A percentile compares a stretch with the other conserved stretches of the same genome.
Conservation (phyloP, 1,140 invertebrate species). For the Caerostris extrusa region DNA sequence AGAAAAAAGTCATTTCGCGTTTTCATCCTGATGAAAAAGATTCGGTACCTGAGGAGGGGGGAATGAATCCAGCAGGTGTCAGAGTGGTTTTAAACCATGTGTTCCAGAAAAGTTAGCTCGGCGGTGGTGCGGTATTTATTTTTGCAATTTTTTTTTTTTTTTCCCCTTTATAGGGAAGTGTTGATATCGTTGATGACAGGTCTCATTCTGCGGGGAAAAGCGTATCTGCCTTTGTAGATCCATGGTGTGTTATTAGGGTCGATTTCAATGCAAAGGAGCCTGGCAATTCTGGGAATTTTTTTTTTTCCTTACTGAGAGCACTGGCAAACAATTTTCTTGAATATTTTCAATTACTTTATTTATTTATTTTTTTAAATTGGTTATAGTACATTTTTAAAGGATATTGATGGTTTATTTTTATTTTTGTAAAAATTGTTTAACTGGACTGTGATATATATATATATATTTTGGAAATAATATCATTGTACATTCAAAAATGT, state of each 20-base stretch:
- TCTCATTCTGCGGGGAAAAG: not conserved
- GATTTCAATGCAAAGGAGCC: not conserved
- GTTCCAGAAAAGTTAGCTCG: slow-evolving; percentile 12
- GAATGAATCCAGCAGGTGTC: slow-evolving; percentile 12
- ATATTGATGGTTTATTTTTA: too few relatives aligned
- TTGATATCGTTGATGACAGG: slow-evolving; percentile 19
- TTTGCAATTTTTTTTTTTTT: not conserved
- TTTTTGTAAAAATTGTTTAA: too few relatives aligned
- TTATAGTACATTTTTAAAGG: too few relatives aligned
- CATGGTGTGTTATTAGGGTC: not conserved
- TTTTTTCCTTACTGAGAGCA: not conserved
- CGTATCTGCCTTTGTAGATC: not conserved
- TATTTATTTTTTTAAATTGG: not conserved
- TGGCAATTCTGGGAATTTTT: not conserved
- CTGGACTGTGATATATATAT: too few relatives aligned
- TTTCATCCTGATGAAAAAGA: not conserved
- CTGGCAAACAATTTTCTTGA: not conserved
- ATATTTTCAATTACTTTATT: not conserved
- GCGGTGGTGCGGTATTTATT: not conserved
- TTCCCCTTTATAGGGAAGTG: not conserved
- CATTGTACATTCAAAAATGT: too few relatives aligned
- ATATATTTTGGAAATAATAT: too few relatives aligned
- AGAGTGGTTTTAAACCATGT: not conserved
- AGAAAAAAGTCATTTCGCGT: not conserved
- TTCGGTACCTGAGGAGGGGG: not conserved